phyloP scores from a whole-genome alignment of 2,888 invertebrate genomes.

The Leucophenga maculata region DNA sequence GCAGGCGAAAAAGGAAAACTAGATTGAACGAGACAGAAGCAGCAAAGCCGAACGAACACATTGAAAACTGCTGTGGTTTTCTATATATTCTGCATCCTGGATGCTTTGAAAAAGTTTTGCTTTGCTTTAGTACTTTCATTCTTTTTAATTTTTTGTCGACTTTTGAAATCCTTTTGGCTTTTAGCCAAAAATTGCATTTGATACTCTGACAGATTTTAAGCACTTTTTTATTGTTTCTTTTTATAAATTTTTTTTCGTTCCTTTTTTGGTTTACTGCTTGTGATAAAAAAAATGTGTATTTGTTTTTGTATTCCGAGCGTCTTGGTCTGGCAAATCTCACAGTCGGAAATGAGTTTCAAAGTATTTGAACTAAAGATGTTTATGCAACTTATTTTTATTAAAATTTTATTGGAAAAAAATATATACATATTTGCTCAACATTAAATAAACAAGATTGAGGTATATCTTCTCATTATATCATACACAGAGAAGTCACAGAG shows the following conservation, averaged over 20 bases:
- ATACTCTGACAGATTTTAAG: constrained; percentile 23
- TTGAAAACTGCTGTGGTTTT: constrained; percentile 14
- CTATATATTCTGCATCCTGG: constrained; percentile 13
- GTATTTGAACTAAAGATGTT: background rate
- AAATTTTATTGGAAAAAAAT: background rate
- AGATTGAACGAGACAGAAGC: background rate
- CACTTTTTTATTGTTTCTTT: background rate
- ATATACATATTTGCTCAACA: background rate
- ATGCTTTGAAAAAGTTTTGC: background rate
- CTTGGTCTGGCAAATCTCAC: background rate
- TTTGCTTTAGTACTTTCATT: background rate
- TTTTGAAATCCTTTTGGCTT: constrained; percentile 27
- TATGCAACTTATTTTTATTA: background rate
- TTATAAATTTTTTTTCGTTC: background rate
- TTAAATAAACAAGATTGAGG: background rate
- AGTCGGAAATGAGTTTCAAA: background rate
- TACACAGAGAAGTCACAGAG: too few relatives aligned
- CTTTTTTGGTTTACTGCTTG: background rate
- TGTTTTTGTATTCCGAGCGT: background rate
- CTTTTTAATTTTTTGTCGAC: constrained; percentile 2
- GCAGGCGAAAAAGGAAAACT: background rate
- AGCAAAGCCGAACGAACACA: constrained; percentile 1
- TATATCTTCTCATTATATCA: too few relatives aligned
- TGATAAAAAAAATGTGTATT: background rate
- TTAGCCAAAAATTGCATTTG: constrained; percentile 28